Conservation (phyloP, 2,888 invertebrate species). For the Encarsia formosa region DNA sequence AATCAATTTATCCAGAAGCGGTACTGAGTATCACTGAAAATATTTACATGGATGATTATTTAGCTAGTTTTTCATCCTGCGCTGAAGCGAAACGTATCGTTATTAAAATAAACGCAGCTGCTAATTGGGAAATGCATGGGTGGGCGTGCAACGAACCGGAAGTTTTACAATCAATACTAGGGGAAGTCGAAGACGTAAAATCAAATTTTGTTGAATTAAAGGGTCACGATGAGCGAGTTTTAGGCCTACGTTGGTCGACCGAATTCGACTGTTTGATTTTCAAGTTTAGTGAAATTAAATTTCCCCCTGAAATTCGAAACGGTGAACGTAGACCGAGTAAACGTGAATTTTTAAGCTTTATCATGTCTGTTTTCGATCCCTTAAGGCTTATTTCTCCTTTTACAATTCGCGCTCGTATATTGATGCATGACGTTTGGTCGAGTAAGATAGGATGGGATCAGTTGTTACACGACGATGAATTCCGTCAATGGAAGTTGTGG, state of each 20-base stretch:
- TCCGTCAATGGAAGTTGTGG: neutral
- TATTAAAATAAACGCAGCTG: conserved; percentile 12
- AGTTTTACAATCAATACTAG: neutral
- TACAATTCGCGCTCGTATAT: conserved; percentile 1
- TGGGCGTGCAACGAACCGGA: conserved; percentile 1
- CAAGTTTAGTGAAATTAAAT: neutral
- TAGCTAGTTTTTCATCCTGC: conserved; percentile 25
- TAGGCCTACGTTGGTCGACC: neutral
- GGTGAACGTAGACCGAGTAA: neutral
- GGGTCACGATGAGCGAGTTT: neutral
- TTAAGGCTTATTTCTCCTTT: neutral
- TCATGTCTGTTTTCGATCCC: conserved; percentile 8
- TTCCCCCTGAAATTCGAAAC: neutral
- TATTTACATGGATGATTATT: conserved; percentile 33
- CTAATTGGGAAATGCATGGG: conserved; percentile 1
- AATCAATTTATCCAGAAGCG: conserved; percentile 26
- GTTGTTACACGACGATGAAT: neutral
- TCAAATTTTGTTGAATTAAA: too few species aligned
- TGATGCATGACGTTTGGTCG: conserved; percentile 2
- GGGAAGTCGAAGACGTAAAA: too few species aligned
- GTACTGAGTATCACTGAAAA: conserved; percentile 30
- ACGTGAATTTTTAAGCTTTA: conserved; percentile 1
- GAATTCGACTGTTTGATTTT: conserved; percentile 1
- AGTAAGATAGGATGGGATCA: conserved; percentile 7
- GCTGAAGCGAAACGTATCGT: conserved; percentile 24